phyloP scores from a whole-genome alignment of 2,888 invertebrate species.

The Drosophila pegasa region DNA sequence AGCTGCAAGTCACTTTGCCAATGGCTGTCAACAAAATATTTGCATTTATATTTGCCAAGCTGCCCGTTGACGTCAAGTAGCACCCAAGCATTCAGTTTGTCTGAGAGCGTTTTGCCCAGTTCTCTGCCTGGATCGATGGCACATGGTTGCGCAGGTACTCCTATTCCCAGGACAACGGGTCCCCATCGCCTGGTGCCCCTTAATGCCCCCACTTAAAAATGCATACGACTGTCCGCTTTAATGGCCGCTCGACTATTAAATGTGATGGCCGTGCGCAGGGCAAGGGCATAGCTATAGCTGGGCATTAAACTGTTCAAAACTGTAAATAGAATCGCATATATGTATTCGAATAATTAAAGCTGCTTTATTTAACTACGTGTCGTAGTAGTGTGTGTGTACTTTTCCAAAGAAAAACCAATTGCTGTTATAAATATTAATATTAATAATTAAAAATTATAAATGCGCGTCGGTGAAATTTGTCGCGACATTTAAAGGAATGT shows the following conservation, averaged over 20 bases:
- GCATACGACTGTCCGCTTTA: conserved; percentile 59
- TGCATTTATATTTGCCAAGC: conserved; percentile 63
- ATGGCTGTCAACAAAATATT: conserved; percentile 70
- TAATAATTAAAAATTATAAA: conserved; percentile 67
- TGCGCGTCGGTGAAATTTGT: conserved; percentile 71
- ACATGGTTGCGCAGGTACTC: conserved; percentile 29
- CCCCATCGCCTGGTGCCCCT: conserved; percentile 21
- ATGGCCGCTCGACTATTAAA: conserved; percentile 58
- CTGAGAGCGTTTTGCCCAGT: conserved; percentile 15
- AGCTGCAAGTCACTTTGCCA: conserved; percentile 66
- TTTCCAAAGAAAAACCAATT: conserved; percentile 20
- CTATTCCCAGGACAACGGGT: conserved; percentile 3
- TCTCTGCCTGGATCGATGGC: conserved; percentile 44
- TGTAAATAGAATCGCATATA: conserved; percentile 65
- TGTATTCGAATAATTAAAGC: conserved; percentile 51
- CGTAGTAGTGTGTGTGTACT: conserved; percentile 14
- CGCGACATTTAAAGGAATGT: conserved; percentile 79
- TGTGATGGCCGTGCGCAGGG: conserved; percentile 40
- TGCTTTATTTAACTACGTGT: conserved; percentile 44
- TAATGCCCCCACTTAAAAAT: conserved; percentile 72
- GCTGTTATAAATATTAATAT: conserved; percentile 64
- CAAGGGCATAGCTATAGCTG: conserved; percentile 4
- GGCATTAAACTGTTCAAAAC: conserved; percentile 69
- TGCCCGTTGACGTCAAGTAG: conserved; percentile 23
- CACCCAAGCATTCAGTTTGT: conserved; percentile 34